Evolutionary conservation across 2,888 invertebrate genomes (phyloP).

Genomic region (Gortyna flavago): DNA sequence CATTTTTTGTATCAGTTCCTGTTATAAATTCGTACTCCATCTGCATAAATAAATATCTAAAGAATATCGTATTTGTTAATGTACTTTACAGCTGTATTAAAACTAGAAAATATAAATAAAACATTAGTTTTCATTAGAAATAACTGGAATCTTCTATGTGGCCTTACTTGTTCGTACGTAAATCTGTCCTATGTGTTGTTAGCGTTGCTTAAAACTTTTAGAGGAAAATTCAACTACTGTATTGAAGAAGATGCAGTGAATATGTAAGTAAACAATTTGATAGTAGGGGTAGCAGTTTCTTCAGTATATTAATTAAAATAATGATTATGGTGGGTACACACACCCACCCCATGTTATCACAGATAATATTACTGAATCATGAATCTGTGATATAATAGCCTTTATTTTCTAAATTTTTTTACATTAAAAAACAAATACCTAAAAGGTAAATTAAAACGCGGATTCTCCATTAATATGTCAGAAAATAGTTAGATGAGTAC

Average conservation of each 20-base stretch:
- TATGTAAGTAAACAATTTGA: slow-evolving; percentile 37
- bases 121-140: slow-evolving; percentile 12
- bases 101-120: slow-evolving; percentile 15
- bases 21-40: slow-evolving; percentile 19
- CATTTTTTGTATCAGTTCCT: background rate
- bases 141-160: slow-evolving; percentile 3
- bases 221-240: background rate
- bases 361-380: background rate
- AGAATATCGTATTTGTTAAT: slow-evolving; percentile 22
- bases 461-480: background rate
- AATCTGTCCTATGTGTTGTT: slow-evolving; percentile 41
- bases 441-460: background rate
- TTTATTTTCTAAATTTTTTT: background rate
- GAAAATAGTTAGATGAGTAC: background rate
- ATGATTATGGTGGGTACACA: background rate
- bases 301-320: background rate
- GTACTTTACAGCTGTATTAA: slow-evolving; percentile 2
- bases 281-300: background rate
- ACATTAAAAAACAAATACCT: background rate
- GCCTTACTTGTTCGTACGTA: slow-evolving; percentile 39
- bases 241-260: slow-evolving; percentile 14
- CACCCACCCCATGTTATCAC: background rate
- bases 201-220: slow-evolving; percentile 40
- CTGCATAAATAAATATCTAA: slow-evolving; percentile 16
- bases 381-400: background rate